Evolutionary conservation across 2,888 invertebrate genomes (phyloP), one percentile per base, ranked within the genome.

Genomic region (Miltochrista miniata): DNA sequence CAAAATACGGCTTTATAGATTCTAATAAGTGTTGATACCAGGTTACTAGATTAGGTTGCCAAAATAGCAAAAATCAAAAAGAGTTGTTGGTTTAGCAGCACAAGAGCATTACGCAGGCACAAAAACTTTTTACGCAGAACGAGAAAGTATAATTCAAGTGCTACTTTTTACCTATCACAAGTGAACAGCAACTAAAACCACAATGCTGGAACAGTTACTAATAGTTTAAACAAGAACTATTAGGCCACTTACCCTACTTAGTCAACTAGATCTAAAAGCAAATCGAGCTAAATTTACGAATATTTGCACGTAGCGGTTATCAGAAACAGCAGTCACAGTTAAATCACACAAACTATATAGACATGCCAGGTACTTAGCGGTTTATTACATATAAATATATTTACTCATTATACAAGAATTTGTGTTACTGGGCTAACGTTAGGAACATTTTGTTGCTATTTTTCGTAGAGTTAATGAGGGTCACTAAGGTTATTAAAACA

Each of bases 261-360:
- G 43, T 9, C 33, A 56, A 60, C 52, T 45, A 51, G 54, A 53
- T 64, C 31, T 69, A 60, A 36, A 53, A 44, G 29, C 33, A 45
- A 35, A 50, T 43, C 11, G 39, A 59, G 59, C 39, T 48, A 68
- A 66, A 67, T 60, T 43, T 24, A 58, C 58, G 51, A 69, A 73
- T 70, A 67, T 78, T 74, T 72, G 67, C 74, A 72, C 74, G 72
- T 70, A 62, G 59, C 63, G 55, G 64, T 60, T 65, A 68, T 68
- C 51, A 47, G 45, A 39, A 66, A 68, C 18, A 45, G 55, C 53
- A 55, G 52, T 9, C 30, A 43, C 31, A 43, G 51, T 54, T 56
- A 59, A 54, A 70, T 64, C 59, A 38, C 48, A 56, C 34, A 42
- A 45, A 30, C 53, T 56, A 66, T 61, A 50, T 39, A 54, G 51